Evolutionary conservation across 2,797 vertebrate species (phyloP), one percentile per base, ranked within the genome.

Genomic region (Mus spretus): DNA sequence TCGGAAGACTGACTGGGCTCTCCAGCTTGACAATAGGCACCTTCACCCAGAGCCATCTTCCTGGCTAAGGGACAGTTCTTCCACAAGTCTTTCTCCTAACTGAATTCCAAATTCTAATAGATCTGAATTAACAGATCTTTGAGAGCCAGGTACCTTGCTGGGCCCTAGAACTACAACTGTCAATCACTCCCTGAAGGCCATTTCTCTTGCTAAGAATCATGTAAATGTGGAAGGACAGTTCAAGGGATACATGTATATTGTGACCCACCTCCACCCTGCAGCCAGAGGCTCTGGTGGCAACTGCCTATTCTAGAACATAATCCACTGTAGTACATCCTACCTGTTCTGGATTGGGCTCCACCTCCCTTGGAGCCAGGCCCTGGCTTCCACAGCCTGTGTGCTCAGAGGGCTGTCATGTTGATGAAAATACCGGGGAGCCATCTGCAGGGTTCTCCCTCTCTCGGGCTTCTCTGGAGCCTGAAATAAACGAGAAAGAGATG

Each of bases 401-500:
- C 91, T 75, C 87, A 0, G 83, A 47, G 89, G 91, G 65, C 61
- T 37, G 59, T 20, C 5, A 0, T 9, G 14, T 44, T 83, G 55
- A 22, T 93, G 91, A 79, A 86, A 91, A 91, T n/a, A 77, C 91
- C 96, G 53, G 11, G 2, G 89, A 90, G 81, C 10, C 67, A 8
- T 79, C 89, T 94, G 92, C 94, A n/a, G 61, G 90, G 63, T 37
- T 92, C 82, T 89, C 63, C 90, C 91, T 79, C 72, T 83, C 37
- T 0, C 89, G 3, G 90, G 94, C 37, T 75, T 96, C 96, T 90
- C 70, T 2, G 11, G 83, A 10, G 8, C 96, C 95, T 4, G 24
- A 97, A 96, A 97, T 95, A 97, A 94, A 96, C 31, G 93, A 61
- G 61, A 85, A 57, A 67, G 78, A 94, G 88, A 88, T 31, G n/a